phyloP scores from a whole-genome alignment of 2,797 vertebrate species.

The Cheirogaleus major region DNA sequence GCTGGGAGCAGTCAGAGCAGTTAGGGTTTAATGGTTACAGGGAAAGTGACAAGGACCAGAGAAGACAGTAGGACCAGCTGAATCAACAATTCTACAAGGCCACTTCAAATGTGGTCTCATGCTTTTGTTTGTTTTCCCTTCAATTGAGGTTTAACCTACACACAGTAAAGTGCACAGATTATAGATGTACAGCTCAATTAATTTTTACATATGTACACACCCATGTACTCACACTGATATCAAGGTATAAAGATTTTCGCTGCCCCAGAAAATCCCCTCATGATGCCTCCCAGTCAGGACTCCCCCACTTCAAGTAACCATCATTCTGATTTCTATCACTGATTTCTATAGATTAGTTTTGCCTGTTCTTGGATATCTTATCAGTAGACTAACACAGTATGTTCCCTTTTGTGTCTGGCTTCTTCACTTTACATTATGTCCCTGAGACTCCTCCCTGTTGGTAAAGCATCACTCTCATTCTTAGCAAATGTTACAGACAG shows the following conservation, averaged over 20 bases:
- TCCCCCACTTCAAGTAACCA: background rate
- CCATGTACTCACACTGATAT: background rate
- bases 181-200: background rate
- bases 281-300: background rate
- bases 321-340: background rate
- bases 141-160: background rate
- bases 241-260: background rate
- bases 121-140: background rate
- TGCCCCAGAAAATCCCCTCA: background rate
- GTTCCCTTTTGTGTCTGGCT: background rate
- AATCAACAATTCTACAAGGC: background rate
- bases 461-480: background rate
- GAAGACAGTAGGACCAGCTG: background rate
- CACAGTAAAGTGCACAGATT: background rate
- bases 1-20: background rate
- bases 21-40: background rate
- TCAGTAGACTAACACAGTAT: background rate
- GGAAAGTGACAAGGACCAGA: background rate
- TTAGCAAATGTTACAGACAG: conserved; percentile 17
- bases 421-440: background rate
- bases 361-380: background rate
- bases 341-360: conserved; percentile 19
- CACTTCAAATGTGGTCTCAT: background rate
- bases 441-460: background rate
- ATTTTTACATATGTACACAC: background rate